Percentiles rank a stretch among this genome's conserved stretches.
These are phyloP conservation scores for Eufriesea mexicana DNA, from an alignment of 1,140 invertebrate species.

Conservation along the genomic window DNA sequence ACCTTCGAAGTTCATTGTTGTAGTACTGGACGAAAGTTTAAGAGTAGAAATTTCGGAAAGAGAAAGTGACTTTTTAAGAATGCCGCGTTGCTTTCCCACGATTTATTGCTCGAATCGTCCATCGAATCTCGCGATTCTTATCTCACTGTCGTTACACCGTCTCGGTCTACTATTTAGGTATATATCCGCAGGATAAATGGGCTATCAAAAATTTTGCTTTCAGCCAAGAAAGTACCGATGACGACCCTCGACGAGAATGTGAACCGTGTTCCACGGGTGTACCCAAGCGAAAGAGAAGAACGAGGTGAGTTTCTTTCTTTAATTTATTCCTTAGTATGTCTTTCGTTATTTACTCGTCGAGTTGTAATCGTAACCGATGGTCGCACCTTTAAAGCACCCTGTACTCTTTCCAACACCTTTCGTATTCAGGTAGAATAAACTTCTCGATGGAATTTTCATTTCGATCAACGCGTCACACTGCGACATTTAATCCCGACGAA, in stretches of 20 bases:
- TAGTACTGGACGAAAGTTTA: background rate
- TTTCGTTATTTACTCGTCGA: background rate
- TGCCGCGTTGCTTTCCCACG: too few species aligned
- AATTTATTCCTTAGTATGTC: background rate
- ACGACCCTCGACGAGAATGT: slow-evolving; percentile 80
- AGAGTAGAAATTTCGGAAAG: background rate
- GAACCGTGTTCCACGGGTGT: slow-evolving; percentile 71
- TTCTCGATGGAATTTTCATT: too few species aligned
- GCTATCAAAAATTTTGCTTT: slow-evolving; percentile 63
- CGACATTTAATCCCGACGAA: too few species aligned
- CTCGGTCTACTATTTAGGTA: too few species aligned
- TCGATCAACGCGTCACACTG: too few species aligned
- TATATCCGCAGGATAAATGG: background rate
- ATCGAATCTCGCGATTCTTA: too few species aligned
- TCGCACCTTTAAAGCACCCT: too few species aligned
- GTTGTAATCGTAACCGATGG: background rate
- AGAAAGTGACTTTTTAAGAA: too few species aligned
- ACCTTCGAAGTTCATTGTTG: background rate
- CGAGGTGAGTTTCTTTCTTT: slow-evolving; percentile 70
- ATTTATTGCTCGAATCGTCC: too few species aligned
- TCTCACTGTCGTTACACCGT: too few species aligned
- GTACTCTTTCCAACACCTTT: background rate
- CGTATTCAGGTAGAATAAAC: background rate
- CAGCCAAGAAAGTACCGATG: slow-evolving; percentile 78
- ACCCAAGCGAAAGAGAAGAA: slow-evolving; percentile 59